Base-by-base conservation (phyloP, 2,113 vertebrate genomes). In the Columbina picui region DNA sequence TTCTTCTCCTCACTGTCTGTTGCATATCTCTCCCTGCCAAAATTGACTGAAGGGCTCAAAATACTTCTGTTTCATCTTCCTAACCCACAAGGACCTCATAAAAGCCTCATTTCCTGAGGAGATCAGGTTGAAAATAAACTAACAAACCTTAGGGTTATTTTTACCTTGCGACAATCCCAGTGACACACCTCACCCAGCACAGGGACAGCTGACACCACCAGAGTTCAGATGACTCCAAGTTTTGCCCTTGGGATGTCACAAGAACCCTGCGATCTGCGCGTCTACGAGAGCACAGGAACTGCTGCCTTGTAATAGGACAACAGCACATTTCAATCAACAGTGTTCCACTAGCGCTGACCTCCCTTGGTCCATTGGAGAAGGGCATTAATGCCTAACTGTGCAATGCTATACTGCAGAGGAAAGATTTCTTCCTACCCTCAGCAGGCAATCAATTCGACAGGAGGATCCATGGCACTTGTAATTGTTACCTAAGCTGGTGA, bases 201-300 rank as follows among this genome's bases (percentile, higher is more conserved):
- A 93, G 53, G 73, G 83, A 95, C 81, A 95, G 84, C 82, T 89
- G 87, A 92, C 65, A 76, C 83, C 13, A 0, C 83, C 13, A 0
- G 73, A 78, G 71, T 92, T 92, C 87, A 49, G 41, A 91, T 95
- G 84, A 91, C 89, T 82, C 65, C 29, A 75, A 79, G 84, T 57
- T 95, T 87, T 90, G 84, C 79, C 94, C 91, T 96, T 91, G 80
- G 77, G 73, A 90, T 84, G 80, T 79, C 76, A 94, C 57, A 71
- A 65, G 76, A 91, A 81, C 74, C 78, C 74, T 60, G 60, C 7
- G 5, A 94, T 90, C 59, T 0, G 0, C 21, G 47, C 0, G 12
- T 34, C 53, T 55, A 36, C 2, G 0, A 60, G 25, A 93, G 74
- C 53, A 69, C 26, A 76, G 52, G 64, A 94, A 45, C 85, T 73